Percentiles rank a stretch among this genome's conserved stretches.
Conservation (phyloP, 2,888 invertebrate species). For the Caenorhabditis afra region DNA sequence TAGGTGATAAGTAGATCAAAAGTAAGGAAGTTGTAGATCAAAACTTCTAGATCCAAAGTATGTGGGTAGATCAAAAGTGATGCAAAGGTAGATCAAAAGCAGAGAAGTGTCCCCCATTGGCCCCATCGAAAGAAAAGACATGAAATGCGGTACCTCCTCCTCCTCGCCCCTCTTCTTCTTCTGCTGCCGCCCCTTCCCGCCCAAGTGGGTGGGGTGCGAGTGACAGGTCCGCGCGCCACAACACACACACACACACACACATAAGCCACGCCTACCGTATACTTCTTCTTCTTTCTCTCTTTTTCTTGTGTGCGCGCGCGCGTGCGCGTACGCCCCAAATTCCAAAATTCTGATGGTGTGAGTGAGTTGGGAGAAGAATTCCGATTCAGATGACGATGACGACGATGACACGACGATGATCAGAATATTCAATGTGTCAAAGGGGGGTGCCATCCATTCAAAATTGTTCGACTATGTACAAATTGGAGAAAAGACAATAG, state of each 20-base stretch:
- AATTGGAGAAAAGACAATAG: constrained; percentile 19
- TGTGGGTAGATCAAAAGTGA: no score
- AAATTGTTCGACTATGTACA: constrained; percentile 47
- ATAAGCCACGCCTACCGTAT: constrained; percentile 49
- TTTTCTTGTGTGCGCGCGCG: no score
- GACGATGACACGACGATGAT: constrained; percentile 6
- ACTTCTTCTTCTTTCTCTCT: not conserved
- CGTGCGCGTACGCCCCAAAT: no score
- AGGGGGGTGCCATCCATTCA: constrained; percentile 16
- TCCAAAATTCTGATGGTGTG: no score
- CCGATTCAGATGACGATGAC: not conserved
- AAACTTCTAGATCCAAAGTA: no score
- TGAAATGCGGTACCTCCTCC: not conserved
- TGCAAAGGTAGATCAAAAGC: no score
- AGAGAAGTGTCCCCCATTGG: no score
- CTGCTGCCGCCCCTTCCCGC: constrained; percentile 1
- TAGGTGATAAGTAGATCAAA: no score
- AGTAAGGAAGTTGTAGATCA: no score
- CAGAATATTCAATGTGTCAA: constrained; percentile 26
- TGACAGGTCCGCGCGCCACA: constrained; percentile 54
- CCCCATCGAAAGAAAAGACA: no score
- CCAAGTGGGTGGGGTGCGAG: constrained; percentile 46
- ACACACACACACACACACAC: no score
- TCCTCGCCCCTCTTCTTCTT: not conserved
- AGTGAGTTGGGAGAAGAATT: constrained; percentile 6